Evolutionary conservation across 2,888 invertebrate species (phyloP), one percentile per base, ranked within the genome.

Genomic region (Isoperla grammatica): DNA sequence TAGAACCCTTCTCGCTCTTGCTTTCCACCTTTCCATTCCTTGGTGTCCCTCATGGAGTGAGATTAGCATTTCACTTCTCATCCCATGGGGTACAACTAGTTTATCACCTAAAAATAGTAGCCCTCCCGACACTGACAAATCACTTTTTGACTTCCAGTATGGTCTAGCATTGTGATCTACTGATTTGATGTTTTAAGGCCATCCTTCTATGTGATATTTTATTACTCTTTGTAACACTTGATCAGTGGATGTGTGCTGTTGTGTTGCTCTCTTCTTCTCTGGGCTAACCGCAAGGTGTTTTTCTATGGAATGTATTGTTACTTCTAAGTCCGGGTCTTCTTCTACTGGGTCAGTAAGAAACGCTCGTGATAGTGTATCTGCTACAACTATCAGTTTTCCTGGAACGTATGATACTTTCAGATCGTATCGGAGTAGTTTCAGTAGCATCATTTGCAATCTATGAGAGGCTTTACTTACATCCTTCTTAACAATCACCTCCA

Each of bases 261-360:
- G 20, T 29, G 23, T 8, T 35, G 15, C 40, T 58, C 22, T n/a
- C 20, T 19, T 58, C 50, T 40, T 37, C 39, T 39, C 42, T 37
- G 35, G 35, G 37, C 49, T 49, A 15, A 58, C 40, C 12, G 39
- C 29, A 2, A 58, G 35, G 37, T 58, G 50, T 39, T 49, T 39
- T 39, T 19, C 50, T 17, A 58, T 22, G 5, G 20, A 20, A 39
- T 58, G 58, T 3, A 58, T 29, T n/a, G 49, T 50, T 29, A 19
- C 35, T 22, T 58, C 40, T 20, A 58, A 39, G 13, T 58, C 58
- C 6, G 22, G 39, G 49, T 58, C 58, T 35, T 58, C 58, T 12
- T 15, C 13, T 17, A 43, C 56, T 5, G 15, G 15, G 11, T 56
- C 56, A 11, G 17, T 13, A 11, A 53, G 40, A n/a, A 39, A 39